phyloP scores from a whole-genome alignment of 2,113 vertebrate species.

The Myocastor coypus region DNA sequence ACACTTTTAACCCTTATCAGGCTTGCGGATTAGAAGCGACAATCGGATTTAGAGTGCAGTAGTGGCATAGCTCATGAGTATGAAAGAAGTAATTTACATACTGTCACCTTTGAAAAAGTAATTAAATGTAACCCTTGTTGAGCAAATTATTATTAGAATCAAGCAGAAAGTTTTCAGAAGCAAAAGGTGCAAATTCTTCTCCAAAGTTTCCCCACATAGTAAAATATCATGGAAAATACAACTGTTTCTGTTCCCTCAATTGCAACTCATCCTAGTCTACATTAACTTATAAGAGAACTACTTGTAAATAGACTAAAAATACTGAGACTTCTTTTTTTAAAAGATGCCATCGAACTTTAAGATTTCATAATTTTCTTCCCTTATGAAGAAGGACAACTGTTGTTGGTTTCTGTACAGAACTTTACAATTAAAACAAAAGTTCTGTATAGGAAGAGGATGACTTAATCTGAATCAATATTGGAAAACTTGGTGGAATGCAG shows the following conservation, averaged over 20 bases:
- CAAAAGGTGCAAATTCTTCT: constrained; percentile 19
- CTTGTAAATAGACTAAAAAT: constrained; percentile 43
- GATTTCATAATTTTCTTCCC: constrained; percentile 49
- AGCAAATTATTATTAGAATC: constrained; percentile 20
- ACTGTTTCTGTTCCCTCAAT: not conserved
- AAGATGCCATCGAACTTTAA: not conserved
- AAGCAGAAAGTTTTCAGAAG: not conserved
- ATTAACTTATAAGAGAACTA: constrained; percentile 17
- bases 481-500: constrained; percentile 9
- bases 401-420: not conserved
- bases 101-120: not conserved
- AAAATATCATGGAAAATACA: constrained; percentile 55
- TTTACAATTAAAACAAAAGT: not conserved
- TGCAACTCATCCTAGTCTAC: not conserved
- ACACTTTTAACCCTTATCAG: not conserved
- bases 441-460: constrained; percentile 35
- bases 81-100: not conserved
- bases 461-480: not conserved
- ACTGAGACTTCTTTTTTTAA: not conserved
- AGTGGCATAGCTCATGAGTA: not conserved
- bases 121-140: constrained; percentile 23
- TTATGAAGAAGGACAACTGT: constrained; percentile 1
- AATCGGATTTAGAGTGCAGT: not conserved
- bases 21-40: constrained; percentile 1
- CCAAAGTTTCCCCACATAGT: not conserved